phyloP scores from a whole-genome alignment of 2,888 invertebrate species.

The Allophyes oxyacanthae region DNA sequence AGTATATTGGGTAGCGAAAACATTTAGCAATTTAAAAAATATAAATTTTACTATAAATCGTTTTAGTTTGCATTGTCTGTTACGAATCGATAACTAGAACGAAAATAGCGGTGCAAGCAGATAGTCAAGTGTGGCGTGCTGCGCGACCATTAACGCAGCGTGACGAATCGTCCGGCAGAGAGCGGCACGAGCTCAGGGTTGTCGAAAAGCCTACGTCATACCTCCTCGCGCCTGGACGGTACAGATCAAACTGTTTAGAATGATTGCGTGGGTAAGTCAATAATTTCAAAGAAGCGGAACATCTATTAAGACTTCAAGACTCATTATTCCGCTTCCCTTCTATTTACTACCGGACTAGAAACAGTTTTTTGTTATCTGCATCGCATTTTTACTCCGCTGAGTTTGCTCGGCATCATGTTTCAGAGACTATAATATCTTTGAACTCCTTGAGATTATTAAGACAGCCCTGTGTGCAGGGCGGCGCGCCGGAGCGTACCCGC shows the following conservation, averaged over 20 bases:
- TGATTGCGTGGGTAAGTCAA: neutral
- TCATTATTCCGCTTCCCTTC: too few relatives aligned
- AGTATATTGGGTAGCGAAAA: neutral
- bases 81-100: conserved; percentile 70
- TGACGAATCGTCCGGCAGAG: conserved; percentile 83
- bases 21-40: conserved; percentile 31
- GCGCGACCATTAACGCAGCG: conserved; percentile 86
- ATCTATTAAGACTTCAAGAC: too few relatives aligned
- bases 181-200: conserved; percentile 57
- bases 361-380: too few relatives aligned
- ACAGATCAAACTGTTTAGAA: neutral
- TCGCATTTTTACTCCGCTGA: too few relatives aligned
- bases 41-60: conserved; percentile 40
- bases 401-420: neutral
- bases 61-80: conserved; percentile 59
- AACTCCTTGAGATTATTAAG: conserved; percentile 30
- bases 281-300: too few relatives aligned
- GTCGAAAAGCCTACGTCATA: conserved; percentile 35
- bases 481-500: conserved; percentile 71
- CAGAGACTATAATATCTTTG: conserved; percentile 3
- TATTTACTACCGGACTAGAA: too few relatives aligned
- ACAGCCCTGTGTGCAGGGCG: conserved; percentile 66
- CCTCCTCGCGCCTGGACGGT: conserved; percentile 8
- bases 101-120: conserved; percentile 74
- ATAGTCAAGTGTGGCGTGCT: conserved; percentile 87